phyloP scores from a whole-genome alignment of 2,888 invertebrate species.

The Drosophila mulleri region DNA sequence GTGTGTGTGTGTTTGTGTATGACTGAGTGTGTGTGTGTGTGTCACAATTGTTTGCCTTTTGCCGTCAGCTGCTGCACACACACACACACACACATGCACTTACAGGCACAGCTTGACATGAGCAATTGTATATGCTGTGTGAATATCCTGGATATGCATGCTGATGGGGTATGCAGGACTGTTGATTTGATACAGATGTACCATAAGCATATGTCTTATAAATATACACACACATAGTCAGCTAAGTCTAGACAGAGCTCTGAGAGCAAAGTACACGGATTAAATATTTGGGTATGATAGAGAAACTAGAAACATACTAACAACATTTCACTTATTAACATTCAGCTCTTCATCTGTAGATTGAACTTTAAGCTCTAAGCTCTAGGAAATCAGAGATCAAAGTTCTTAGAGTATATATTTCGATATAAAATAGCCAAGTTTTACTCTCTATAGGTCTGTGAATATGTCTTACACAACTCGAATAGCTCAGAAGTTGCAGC shows the following conservation, averaged over 20 bases:
- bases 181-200: neutral
- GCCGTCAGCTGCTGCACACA: constrained; percentile 20
- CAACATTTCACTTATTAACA: too few species aligned
- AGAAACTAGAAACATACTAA: too few species aligned
- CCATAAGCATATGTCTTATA: neutral
- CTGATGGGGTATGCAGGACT: neutral
- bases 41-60: constrained; percentile 52
- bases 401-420: neutral
- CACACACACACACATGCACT: constrained; percentile 4
- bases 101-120: neutral
- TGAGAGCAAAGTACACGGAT: too few species aligned
- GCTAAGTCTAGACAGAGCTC: too few species aligned
- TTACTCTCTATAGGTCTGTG: neutral
- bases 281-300: too few species aligned
- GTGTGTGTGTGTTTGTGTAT: constrained; percentile 17
- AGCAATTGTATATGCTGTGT: neutral
- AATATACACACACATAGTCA: too few species aligned
- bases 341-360: neutral
- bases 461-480: neutral
- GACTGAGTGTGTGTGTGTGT: constrained; percentile 13
- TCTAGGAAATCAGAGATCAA: neutral
- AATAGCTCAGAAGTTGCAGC: neutral
- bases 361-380: too few species aligned
- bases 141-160: constrained; percentile 18
- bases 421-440: neutral